phyloP scores from a whole-genome alignment of 2,113 vertebrate genomes.

The Callaeas wilsoni region DNA sequence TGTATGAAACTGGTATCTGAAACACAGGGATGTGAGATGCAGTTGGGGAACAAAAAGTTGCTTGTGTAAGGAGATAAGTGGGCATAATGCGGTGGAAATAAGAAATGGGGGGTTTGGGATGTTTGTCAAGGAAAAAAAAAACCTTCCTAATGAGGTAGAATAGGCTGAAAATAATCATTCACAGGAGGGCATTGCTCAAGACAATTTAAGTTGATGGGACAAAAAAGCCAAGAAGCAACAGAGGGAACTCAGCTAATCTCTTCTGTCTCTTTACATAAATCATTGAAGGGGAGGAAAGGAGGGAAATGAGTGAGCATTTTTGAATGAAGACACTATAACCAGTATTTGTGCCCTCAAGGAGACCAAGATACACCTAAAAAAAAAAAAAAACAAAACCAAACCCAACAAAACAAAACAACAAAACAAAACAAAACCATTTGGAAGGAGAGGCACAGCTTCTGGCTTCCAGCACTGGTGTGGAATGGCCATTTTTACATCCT shows the following conservation, averaged over 20 bases:
- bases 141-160: neutral
- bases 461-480: rapidly evolving
- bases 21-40: neutral
- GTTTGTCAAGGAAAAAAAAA: neutral
- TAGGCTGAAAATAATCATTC: neutral
- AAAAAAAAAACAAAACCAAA: neutral
- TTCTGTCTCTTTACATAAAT: neutral
- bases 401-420: too few species aligned
- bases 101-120: neutral
- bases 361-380: neutral
- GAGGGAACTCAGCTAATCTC: neutral
- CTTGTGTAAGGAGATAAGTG: neutral
- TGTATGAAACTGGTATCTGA: neutral
- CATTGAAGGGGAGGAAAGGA: neutral
- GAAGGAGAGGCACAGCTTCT: too few species aligned
- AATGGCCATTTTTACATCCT: rapidly evolving
- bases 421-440: too few species aligned
- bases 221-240: neutral
- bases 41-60: neutral
- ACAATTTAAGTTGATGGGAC: neutral
- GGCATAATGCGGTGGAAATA: neutral
- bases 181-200: neutral
- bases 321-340: neutral
- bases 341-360: neutral
- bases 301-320: neutral